Evolutionary conservation across 2,797 vertebrate genomes (phyloP).

Genomic region (Anomalospiza imberbis): DNA sequence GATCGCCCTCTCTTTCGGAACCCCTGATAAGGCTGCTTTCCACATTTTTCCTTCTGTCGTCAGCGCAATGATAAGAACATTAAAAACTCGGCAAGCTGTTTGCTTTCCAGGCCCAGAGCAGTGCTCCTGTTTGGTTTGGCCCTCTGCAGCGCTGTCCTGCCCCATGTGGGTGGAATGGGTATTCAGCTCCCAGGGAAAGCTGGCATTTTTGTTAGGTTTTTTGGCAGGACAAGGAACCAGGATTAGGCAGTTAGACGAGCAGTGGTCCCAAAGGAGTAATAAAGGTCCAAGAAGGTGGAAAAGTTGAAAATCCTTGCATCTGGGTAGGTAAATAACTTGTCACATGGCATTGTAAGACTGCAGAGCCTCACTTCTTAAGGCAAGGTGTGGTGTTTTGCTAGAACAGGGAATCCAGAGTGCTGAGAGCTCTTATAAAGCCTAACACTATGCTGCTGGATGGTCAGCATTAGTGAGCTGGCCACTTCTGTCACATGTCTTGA

Average conservation of each 20-base stretch:
- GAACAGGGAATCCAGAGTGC: background rate
- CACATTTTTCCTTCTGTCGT: background rate
- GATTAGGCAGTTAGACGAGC: background rate
- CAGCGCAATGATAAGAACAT: background rate
- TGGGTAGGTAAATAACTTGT: constrained; percentile 7
- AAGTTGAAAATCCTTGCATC: background rate
- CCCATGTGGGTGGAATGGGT: background rate
- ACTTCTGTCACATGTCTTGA: background rate
- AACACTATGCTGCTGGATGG: background rate
- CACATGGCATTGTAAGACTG: background rate
- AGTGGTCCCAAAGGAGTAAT: background rate
- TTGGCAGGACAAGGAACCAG: background rate
- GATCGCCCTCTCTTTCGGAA: background rate
- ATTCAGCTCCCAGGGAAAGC: background rate
- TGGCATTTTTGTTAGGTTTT: background rate
- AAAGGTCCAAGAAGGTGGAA: background rate
- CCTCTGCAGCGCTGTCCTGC: background rate
- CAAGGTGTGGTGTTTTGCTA: background rate
- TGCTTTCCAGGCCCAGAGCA: background rate
- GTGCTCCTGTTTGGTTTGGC: constrained; percentile 26
- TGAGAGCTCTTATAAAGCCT: background rate
- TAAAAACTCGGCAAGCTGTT: background rate
- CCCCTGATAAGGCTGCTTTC: background rate
- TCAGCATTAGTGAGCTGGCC: background rate
- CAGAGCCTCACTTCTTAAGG: background rate